These are phyloP conservation scores for Gila robusta DNA, from an alignment of 2,797 vertebrate genomes.

Conservation along the genomic window DNA sequence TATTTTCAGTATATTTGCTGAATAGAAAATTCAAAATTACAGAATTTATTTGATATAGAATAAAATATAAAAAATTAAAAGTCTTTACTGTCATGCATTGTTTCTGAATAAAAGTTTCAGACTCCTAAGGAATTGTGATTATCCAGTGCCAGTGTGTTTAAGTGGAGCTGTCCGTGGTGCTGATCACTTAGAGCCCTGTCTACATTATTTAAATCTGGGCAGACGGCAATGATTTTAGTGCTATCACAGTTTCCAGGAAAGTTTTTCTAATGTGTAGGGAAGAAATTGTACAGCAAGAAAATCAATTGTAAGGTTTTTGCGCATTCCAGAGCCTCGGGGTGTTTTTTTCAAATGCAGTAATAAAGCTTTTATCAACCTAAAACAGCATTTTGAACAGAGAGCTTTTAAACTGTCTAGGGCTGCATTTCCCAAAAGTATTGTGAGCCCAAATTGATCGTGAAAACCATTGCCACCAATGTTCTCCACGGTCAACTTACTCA, in stretches of 20 bases:
- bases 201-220: background rate
- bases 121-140: too few species aligned
- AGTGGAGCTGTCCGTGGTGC: conserved; percentile 18
- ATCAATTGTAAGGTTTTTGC: background rate
- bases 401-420: background rate
- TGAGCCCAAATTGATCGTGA: background rate
- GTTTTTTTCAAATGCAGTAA: conserved; percentile 2
- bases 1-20: background rate
- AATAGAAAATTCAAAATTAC: background rate
- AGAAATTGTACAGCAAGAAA: background rate
- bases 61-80: background rate
- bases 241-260: conserved; percentile 5
- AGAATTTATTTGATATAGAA: background rate
- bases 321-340: background rate
- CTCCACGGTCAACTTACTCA: background rate
- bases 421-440: background rate
- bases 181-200: background rate
- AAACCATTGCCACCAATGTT: background rate
- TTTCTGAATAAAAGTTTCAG: too few species aligned
- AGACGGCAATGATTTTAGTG: background rate
- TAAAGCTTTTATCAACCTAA: conserved; percentile 9
- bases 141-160: background rate
- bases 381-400: background rate
- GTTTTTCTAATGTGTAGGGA: background rate
- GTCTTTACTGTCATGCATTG: background rate